These are phyloP conservation scores for Epinephelus fuscoguttatus DNA, from an alignment of 2,113 vertebrate genomes.

Conservation along the genomic window DNA sequence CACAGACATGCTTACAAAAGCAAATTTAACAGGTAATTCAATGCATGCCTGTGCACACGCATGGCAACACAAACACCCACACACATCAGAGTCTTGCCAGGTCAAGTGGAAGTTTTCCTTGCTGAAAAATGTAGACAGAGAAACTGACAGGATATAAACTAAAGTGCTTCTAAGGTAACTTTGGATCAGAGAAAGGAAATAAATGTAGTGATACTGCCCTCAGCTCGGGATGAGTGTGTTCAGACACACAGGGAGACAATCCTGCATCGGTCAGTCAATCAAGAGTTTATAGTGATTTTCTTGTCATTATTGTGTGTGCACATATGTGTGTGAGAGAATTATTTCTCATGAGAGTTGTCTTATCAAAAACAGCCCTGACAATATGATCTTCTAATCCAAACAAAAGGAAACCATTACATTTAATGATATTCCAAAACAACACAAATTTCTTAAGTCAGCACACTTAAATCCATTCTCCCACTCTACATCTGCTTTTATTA, in stretches of 20 bases:
- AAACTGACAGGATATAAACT: not conserved
- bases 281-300: not conserved
- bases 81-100: not conserved
- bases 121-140: not conserved
- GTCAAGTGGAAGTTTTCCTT: slow-evolving; percentile 24
- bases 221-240: not conserved
- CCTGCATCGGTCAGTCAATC: not conserved
- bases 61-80: not conserved
- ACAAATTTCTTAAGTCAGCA: slow-evolving; percentile 59
- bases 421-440: slow-evolving; percentile 53
- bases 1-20: not conserved
- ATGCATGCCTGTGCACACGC: not conserved
- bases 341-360: slow-evolving; percentile 26
- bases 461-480: slow-evolving; percentile 27
- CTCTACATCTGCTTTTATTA: slow-evolving; percentile 68
- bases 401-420: slow-evolving; percentile 63
- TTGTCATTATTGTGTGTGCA: not conserved
- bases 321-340: not conserved
- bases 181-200: not conserved
- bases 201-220: not conserved
- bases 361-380: slow-evolving; percentile 52
- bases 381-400: slow-evolving; percentile 49
- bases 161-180: not conserved
- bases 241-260: not conserved
- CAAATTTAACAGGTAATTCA: not conserved